Evolutionary conservation across 2,797 vertebrate genomes (phyloP).

Genomic region (Carapus acus): DNA sequence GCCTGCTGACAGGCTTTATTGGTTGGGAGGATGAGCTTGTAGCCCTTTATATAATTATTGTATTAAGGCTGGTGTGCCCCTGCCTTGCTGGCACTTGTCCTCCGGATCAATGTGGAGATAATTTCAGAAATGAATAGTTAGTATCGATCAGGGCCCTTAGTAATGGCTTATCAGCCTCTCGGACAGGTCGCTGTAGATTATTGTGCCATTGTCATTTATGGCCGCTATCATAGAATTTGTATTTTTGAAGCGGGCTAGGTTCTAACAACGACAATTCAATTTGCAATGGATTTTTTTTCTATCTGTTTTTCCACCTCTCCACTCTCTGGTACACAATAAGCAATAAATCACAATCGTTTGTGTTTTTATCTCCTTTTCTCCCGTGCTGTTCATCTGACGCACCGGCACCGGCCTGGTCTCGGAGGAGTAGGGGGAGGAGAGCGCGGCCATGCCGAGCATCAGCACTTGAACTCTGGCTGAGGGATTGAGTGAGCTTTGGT

Average conservation of each 20-base stretch:
- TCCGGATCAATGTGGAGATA: conserved; percentile 99
- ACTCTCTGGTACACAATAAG: conserved; percentile 78
- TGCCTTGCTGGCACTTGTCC: conserved; percentile 87
- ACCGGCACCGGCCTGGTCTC: conserved; percentile 79
- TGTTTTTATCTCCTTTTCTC: conserved; percentile 75
- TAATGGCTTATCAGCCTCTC: conserved; percentile 88
- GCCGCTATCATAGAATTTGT: conserved; percentile 83
- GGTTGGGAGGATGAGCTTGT: conserved; percentile 97
- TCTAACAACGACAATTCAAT: conserved; percentile 98
- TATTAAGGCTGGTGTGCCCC: conserved; percentile 88
- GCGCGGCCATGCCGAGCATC: conserved; percentile 75
- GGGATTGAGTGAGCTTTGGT: conserved; percentile 88
- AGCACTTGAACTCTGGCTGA: conserved; percentile 82
- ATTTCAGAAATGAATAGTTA: conserved; percentile 99
- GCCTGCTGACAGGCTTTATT: conserved; percentile 97
- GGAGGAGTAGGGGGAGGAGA: conserved; percentile 75
- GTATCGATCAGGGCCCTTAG: conserved; percentile 90
- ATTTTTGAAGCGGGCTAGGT: conserved; percentile 70
- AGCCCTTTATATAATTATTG: conserved; percentile 99
- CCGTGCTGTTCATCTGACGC: conserved; percentile 62
- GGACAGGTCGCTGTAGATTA: conserved; percentile 89
- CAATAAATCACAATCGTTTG: conserved; percentile 98
- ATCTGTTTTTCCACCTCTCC: conserved; percentile 43
- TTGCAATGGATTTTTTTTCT: conserved; percentile 89
- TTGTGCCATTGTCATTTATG: conserved; percentile 98